Evolutionary conservation across 2,888 invertebrate genomes (phyloP).

Genomic region (Abrostola triplasia): DNA sequence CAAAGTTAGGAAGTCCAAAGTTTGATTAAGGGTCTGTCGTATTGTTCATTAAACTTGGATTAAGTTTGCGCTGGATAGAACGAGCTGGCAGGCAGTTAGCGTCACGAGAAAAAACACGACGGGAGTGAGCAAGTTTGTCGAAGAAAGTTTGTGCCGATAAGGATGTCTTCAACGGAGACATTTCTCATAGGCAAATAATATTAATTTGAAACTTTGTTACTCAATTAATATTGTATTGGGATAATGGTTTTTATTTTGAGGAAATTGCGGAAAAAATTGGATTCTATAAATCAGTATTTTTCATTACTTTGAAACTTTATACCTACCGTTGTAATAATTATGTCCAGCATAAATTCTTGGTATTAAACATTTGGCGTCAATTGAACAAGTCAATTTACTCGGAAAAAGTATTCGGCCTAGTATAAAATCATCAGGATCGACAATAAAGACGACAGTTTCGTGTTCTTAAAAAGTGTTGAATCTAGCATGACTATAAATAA

Average conservation of each 20-base stretch:
- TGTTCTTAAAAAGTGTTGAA: too few species aligned
- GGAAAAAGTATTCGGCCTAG: too few species aligned
- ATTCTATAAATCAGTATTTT: neutral
- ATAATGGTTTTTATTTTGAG: neutral
- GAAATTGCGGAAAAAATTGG: neutral
- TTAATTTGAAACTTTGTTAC: slow-evolving; percentile 36
- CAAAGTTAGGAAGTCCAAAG: slow-evolving; percentile 81
- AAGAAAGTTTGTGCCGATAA: slow-evolving; percentile 71
- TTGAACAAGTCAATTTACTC: too few species aligned
- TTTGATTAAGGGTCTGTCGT: slow-evolving; percentile 89
- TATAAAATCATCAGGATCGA: too few species aligned
- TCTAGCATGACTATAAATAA: neutral
- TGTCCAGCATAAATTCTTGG: neutral
- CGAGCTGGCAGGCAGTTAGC: slow-evolving; percentile 88
- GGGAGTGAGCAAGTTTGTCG: slow-evolving; percentile 68
- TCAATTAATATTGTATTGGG: slow-evolving; percentile 21
- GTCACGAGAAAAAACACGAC: slow-evolving; percentile 80
- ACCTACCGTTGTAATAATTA: neutral
- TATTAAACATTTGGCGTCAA: too few species aligned
- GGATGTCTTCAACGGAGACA: slow-evolving; percentile 65
- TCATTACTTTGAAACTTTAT: neutral
- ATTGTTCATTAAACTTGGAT: slow-evolving; percentile 89
- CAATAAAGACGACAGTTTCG: too few species aligned
- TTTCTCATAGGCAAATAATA: slow-evolving; percentile 42
- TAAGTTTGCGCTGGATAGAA: slow-evolving; percentile 87